Evolutionary conservation across 2,888 invertebrate species (phyloP), one percentile per base, ranked within the genome.

Genomic region (Gari tellinella): DNA sequence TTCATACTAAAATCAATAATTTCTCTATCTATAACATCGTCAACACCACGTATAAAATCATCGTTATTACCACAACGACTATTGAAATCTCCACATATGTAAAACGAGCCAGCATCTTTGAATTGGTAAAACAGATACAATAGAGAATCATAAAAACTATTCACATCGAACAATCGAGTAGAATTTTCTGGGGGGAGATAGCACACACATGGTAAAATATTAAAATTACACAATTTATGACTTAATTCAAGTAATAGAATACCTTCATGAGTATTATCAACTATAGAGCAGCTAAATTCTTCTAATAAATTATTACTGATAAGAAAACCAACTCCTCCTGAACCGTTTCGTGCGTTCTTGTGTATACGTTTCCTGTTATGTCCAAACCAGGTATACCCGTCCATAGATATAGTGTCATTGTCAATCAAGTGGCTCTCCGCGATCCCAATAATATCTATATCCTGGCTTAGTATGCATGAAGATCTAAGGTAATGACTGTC

Each of bases 31-130:
- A 25, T 12, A 49, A 75, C 14, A 14, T 31, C 19, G 45, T 75
- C 75, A 12, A 75, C 58, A 4, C 66, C 75, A 14, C 23, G 12
- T 40, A 75, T 75, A 52, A 49, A 75, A 69, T 75, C 75, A 37
- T 66, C 58, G 15, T 31, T 5, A 53, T 66, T 48, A 23, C 58
- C 66, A 26, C 57, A 61, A 52, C 74, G 48, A 31, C 65, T 58
- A 53, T 74, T 74, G 23, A 69, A 66, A 45, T 70, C 69, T 1
- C 66, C 74, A 53, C 65, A 65, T 17, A 68, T 48, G 26, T n/a
- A 61, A n/a, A 66, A 12, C 10, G 51, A 21, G 14, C 57, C 55
- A 10, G 52, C 40, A 46, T 61, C 56, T 41, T 51, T 51, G 48
- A 41, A 31, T 10, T 31, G 31, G 31, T 31, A 31, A 31, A 72